Conservation (phyloP, 2,113 vertebrate species). For the Nestor notabilis region DNA sequence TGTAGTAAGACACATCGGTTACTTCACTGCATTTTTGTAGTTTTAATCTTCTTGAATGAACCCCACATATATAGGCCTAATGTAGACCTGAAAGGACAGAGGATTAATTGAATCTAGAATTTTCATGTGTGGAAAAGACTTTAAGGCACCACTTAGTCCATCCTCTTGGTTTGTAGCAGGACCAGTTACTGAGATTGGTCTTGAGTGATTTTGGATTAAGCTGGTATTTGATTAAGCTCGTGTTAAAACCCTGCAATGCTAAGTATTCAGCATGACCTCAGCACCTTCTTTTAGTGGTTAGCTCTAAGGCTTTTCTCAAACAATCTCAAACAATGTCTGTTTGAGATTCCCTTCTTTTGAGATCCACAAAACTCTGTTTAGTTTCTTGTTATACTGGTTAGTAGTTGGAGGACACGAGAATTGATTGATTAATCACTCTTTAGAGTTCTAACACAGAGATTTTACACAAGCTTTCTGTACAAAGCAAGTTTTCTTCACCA, state of each 20-base stretch:
- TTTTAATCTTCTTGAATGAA: neutral
- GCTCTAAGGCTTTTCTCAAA: neutral
- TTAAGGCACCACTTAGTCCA: neutral
- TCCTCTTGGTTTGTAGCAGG: neutral
- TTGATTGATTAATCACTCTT: neutral
- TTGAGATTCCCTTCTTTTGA: neutral
- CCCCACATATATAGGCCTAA: neutral
- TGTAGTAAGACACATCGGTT: neutral
- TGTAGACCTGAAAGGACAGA: neutral
- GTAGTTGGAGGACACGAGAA: neutral
- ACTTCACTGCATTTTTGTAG: neutral
- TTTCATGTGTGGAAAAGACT: neutral
- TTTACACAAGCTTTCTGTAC: neutral
- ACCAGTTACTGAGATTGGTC: neutral
- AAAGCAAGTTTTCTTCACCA: neutral
- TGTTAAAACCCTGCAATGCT: neutral
- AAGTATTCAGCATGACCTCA: neutral
- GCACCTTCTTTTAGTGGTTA: neutral
- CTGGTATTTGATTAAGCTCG: neutral
- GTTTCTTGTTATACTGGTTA: neutral
- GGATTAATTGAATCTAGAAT: neutral
- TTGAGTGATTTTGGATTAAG: neutral
- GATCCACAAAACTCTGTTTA: neutral
- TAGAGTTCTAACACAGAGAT: neutral
- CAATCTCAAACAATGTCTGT: no score